Percentiles rank a stretch among this genome's conserved stretches.
phyloP scores from a whole-genome alignment of 2,113 vertebrate genomes.

The Plotosus lineatus region DNA sequence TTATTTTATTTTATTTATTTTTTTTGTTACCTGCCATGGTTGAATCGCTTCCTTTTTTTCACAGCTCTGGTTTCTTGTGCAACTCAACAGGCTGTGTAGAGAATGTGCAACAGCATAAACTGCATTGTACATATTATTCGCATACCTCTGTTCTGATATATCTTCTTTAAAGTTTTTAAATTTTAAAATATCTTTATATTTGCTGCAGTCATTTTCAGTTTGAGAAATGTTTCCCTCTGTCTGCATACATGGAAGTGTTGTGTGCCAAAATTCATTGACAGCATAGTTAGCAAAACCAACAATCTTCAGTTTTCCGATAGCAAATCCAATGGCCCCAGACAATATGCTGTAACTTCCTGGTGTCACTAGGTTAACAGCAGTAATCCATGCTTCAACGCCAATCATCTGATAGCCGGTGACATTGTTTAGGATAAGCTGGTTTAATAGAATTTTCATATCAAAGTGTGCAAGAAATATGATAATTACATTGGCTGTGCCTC shows the following conservation, averaged over 20 bases:
- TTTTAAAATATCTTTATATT: slow-evolving; percentile 53
- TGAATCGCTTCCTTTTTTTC: slow-evolving; percentile 53
- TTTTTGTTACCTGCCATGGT: slow-evolving; percentile 66
- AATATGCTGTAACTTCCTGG: slow-evolving; percentile 63
- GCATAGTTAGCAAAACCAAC: slow-evolving; percentile 64
- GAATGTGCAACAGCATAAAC: slow-evolving; percentile 70
- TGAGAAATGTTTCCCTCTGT: background rate
- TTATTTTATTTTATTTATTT: too few relatives aligned
- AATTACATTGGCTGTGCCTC: slow-evolving; percentile 67
- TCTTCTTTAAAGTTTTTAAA: slow-evolving; percentile 61
- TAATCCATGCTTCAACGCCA: slow-evolving; percentile 72
- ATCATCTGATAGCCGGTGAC: slow-evolving; percentile 70
- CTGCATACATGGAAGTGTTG: slow-evolving; percentile 52
- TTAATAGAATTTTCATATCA: slow-evolving; percentile 68
- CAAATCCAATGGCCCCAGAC: slow-evolving; percentile 70
- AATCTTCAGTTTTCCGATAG: slow-evolving; percentile 64
- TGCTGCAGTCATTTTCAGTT: slow-evolving; percentile 47
- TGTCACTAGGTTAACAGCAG: slow-evolving; percentile 65
- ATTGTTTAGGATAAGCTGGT: slow-evolving; percentile 67
- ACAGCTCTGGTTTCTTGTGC: slow-evolving; percentile 57
- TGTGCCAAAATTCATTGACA: slow-evolving; percentile 66
- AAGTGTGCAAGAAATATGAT: slow-evolving; percentile 69
- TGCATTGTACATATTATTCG: slow-evolving; percentile 70
- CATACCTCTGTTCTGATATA: slow-evolving; percentile 64
- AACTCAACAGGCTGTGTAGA: slow-evolving; percentile 64